Evolutionary conservation across 1,140 invertebrate genomes (phyloP).

Genomic region (Chlorops oryzae): DNA sequence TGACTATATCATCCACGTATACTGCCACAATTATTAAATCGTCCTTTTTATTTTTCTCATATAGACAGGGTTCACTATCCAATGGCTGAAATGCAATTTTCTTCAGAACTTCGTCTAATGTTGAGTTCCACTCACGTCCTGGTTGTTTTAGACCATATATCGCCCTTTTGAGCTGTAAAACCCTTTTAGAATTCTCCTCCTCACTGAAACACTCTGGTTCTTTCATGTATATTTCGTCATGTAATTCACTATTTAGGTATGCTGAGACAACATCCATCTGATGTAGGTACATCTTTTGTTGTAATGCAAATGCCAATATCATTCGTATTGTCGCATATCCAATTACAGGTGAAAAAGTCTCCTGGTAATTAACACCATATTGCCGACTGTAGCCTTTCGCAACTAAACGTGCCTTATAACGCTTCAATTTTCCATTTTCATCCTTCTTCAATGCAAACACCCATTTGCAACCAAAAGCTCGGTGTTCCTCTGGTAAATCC

Average conservation of each 20-base stretch:
- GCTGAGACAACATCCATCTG: conserved; percentile 46
- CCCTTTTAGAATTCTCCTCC: conserved; percentile 14
- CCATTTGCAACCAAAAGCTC: conserved; percentile 16
- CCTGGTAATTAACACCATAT: conserved; percentile 9
- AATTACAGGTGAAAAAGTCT: conserved; percentile 17
- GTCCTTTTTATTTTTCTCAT: background rate
- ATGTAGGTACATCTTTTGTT: conserved; percentile 24
- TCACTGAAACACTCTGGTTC: conserved; percentile 13
- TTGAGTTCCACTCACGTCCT: conserved; percentile 29
- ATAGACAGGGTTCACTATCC: background rate
- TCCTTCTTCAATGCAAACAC: conserved; percentile 25
- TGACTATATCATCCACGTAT: conserved; percentile 45
- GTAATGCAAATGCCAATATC: conserved; percentile 19
- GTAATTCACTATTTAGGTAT: conserved; percentile 46
- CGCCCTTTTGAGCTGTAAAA: conserved; percentile 30
- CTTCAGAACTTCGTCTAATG: conserved; percentile 14
- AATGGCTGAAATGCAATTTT: background rate
- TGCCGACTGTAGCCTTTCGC: conserved; percentile 33
- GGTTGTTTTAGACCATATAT: conserved; percentile 39
- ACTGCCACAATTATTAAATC: conserved; percentile 17
- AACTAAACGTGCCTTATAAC: conserved; percentile 45
- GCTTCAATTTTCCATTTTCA: conserved; percentile 11
- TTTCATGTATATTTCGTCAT: conserved; percentile 33
- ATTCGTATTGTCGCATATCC: conserved; percentile 16
- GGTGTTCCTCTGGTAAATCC: conserved; percentile 8